Evolutionary conservation across 2,797 vertebrate species (phyloP), one percentile per base, ranked within the genome.

Genomic region (Anguilla marmorata): DNA sequence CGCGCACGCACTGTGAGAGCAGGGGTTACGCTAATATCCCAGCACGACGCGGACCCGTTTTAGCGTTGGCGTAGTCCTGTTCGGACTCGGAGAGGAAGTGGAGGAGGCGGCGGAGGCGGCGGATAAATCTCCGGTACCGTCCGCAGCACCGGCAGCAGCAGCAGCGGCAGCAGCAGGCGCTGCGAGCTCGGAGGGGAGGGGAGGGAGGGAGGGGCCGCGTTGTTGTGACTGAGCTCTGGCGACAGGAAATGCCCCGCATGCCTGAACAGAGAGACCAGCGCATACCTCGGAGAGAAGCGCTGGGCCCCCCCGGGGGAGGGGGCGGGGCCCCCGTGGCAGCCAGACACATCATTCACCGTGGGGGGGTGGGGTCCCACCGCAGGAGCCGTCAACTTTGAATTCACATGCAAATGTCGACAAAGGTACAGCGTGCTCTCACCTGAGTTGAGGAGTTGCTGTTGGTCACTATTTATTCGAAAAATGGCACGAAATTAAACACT

Each of bases 201-300:
- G 5, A 16, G 83, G 41, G 41, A 21, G 85, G 56, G 56, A 80
- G 85, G 58, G 63, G 63, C 66, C 1, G 33, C 52, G 86, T 63
- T 87, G 74, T 24, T 88, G 86, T 87, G 88, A 79, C 80, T 90
- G 41, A 90, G 88, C 84, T 91, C 91, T 91, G 86, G 91, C 90
- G 88, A 89, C 90, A 89, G 91, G 93, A 95, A 94, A 93, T 93
- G 91, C 92, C 89, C 60, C 87, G 89, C 92, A 0, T 93, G 89
- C 92, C 90, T 50, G 89, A 91, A 90, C 90, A 79, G 63, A 52
- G 72, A 83, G 66, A 87, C 37, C 66, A 63, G 74, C 86, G 88
- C 89, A 88, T 90, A 89, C 92, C 89, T 93, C 87, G 24, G 72
- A 37, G 45, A 60, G 12, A 63, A 37, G 84, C 84, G 16, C 56